phyloP scores from a whole-genome alignment of 2,113 vertebrate species.

The Pterocles gutturalis region DNA sequence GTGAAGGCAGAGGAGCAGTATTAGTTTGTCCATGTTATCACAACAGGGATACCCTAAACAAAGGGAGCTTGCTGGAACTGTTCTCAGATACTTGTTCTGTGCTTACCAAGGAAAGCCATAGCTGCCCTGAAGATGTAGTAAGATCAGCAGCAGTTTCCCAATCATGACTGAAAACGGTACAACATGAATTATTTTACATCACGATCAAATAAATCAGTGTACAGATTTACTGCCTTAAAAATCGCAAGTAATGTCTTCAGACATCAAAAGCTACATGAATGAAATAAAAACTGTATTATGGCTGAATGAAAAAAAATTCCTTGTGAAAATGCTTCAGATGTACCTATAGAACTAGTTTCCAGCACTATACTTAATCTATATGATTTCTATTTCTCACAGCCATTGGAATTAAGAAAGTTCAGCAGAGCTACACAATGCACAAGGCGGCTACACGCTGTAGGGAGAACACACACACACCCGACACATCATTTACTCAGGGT shows the following conservation, averaged over 20 bases:
- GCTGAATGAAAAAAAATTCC: neutral
- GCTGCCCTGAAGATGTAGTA: neutral
- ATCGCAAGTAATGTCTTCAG: fast-evolving
- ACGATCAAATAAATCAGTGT: fast-evolving
- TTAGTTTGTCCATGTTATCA: neutral
- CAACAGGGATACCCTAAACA: fast-evolving
- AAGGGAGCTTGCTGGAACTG: neutral
- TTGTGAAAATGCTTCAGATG: neutral
- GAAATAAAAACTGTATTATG: neutral
- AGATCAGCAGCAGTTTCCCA: neutral
- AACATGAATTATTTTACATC: neutral
- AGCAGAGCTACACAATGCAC: neutral
- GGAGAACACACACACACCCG: fast-evolving
- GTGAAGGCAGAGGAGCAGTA: neutral
- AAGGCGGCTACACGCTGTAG: fast-evolving
- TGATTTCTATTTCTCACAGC: neutral
- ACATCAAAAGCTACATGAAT: neutral
- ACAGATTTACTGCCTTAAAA: neutral
- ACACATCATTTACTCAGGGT: fast-evolving
- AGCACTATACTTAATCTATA: neutral
- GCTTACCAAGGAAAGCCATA: neutral
- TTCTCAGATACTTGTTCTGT: neutral
- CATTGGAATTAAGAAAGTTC: neutral
- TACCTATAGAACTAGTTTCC: fast-evolving
- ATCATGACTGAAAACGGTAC: neutral